Percentiles rank a stretch among this genome's conserved stretches.
phyloP scores from a whole-genome alignment of 1,140 invertebrate species.

The Hyles euphorbiae region DNA sequence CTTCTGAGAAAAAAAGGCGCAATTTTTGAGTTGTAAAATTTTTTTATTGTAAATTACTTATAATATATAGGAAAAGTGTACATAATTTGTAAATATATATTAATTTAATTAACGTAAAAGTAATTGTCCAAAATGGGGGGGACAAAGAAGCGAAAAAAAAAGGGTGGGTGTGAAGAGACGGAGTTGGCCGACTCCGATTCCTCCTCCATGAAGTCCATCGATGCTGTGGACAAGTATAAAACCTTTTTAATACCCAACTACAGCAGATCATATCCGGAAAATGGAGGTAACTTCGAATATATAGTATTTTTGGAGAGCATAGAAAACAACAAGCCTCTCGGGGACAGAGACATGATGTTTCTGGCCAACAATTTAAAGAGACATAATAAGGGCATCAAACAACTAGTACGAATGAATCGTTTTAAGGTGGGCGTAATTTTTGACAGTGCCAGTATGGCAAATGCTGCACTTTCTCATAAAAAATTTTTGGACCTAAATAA shows the following conservation, averaged over 20 bases:
- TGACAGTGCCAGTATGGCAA: slow-evolving; percentile 15
- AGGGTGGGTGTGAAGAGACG: no score
- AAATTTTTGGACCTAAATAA: slow-evolving; percentile 9
- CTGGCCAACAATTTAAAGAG: slow-evolving; percentile 4
- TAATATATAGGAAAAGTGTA: no score
- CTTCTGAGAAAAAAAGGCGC: no score
- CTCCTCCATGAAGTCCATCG: no score
- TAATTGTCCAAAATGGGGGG: no score
- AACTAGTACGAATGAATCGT: slow-evolving; percentile 1
- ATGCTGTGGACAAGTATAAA: slow-evolving; percentile 2
- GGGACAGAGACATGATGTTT: slow-evolving; percentile 9
- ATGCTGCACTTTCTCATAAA: slow-evolving; percentile 17
- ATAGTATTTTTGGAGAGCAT: slow-evolving; percentile 10
- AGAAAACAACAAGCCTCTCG: slow-evolving; percentile 2
- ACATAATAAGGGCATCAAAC: slow-evolving; percentile 8
- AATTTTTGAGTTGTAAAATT: no score
- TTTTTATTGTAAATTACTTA: no score
- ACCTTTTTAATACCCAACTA: slow-evolving; percentile 8
- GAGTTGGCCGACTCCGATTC: no score
- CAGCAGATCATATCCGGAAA: neutral
- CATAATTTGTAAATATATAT: no score
- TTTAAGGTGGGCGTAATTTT: slow-evolving; percentile 20
- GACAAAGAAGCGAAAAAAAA: no score
- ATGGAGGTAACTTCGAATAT: slow-evolving; percentile 9
- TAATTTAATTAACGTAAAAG: no score